Evolutionary conservation across 2,888 invertebrate genomes (phyloP), one percentile per base, ranked within the genome.

Genomic region (Harpagoxenus sublaevis): DNA sequence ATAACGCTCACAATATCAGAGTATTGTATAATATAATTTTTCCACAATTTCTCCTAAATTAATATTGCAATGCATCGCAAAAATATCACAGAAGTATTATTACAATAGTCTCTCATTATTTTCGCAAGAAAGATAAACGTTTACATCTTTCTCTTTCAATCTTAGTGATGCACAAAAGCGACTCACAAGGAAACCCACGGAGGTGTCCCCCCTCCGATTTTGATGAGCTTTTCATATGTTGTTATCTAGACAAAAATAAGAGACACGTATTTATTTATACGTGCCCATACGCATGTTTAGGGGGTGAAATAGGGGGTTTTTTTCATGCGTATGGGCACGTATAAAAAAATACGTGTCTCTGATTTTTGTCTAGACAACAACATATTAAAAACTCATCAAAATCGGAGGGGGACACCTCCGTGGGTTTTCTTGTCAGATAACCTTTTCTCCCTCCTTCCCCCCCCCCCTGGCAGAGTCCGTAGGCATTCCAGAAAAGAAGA

Each of bases 401-500:
- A n/a, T n/a, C n/a, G n/a, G n/a, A n/a, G n/a, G n/a, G n/a, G n/a
- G n/a, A n/a, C n/a, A n/a, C n/a, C n/a, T n/a, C n/a, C n/a, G n/a
- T n/a, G n/a, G n/a, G n/a, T n/a, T n/a, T n/a, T n/a, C n/a, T 23
- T 23, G 23, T 23, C 23, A 23, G 68, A 51, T 39, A 60, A 48
- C 6, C 28, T 18, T 45, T 48, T 8, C 4, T 6, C 0, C 23
- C 3, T 6, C 55, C 6, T 35, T 31, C 9, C 18, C 28, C 15
- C 55, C 3, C 45, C 15, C 55, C 3, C 45, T 42, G 18, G 45
- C 12, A 3, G 31, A 42, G 60, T 60, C 35, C 39, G 5, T 48
- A 87, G 86, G 42, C 60, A 86, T 89, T 88, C 28, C 86, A 83
- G 83, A 83, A 84, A 89, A 75, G 62, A 83, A 84, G 88, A 89